These are phyloP conservation scores for Lerema accius DNA, from an alignment of 1,140 invertebrate genomes.

Conservation along the genomic window DNA sequence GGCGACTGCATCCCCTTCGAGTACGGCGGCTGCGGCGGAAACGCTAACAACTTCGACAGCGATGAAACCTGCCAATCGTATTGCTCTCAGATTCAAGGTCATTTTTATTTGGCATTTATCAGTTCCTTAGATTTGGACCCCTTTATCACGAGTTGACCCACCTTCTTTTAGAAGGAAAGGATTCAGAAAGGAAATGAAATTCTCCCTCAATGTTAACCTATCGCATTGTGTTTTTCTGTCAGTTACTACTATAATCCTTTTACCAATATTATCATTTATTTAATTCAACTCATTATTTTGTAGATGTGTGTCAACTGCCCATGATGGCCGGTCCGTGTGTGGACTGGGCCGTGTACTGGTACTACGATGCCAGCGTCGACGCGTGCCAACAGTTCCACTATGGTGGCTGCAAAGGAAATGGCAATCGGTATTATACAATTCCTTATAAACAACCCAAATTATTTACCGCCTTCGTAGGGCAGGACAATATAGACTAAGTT, in stretches of 20 bases:
- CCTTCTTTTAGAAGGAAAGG: too few relatives aligned
- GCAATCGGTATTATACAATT: slow-evolving; percentile 58
- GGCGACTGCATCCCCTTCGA: slow-evolving; percentile 92
- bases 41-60: slow-evolving; percentile 92
- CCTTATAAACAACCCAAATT: too few relatives aligned
- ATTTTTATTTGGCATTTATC: too few relatives aligned
- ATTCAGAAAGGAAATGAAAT: too few relatives aligned
- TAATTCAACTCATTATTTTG: slow-evolving; percentile 60
- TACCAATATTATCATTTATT: too few relatives aligned
- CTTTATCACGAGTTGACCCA: too few relatives aligned
- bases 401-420: slow-evolving; percentile 82
- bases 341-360: slow-evolving; percentile 87
- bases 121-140: too few relatives aligned
- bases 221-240: too few relatives aligned
- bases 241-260: too few relatives aligned
- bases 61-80: slow-evolving; percentile 90
- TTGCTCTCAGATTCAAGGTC: slow-evolving; percentile 89
- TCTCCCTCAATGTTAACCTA: too few relatives aligned
- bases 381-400: slow-evolving; percentile 89
- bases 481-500: too few relatives aligned
- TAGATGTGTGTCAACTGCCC: slow-evolving; percentile 88
- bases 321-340: slow-evolving; percentile 89
- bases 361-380: slow-evolving; percentile 89
- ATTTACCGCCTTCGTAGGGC: too few relatives aligned
- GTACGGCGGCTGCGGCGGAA: slow-evolving; percentile 93